Evolutionary conservation across 2,888 invertebrate species (phyloP), one percentile per base, ranked within the genome.

Genomic region (Archips xylosteana): DNA sequence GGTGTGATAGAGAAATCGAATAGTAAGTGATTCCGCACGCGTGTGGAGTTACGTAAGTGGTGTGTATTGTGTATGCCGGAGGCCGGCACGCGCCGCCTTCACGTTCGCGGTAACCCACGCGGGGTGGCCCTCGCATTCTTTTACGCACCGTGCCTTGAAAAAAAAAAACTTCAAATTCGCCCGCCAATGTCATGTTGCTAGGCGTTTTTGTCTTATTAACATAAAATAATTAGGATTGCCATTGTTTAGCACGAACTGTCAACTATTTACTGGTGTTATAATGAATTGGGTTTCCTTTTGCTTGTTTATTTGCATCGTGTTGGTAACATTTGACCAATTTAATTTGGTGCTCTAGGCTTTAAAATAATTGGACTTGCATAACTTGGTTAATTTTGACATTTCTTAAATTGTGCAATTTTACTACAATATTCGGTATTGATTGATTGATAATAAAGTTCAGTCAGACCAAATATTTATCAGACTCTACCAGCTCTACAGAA

Each of bases 1-100:
- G 89, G 91, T 88, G 83, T 81, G 85, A 88, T 89, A 92, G 92
- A 92, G 93, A 93, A 92, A 92, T 92, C 92, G 89, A 84, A 79
- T 32, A 83, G 85, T 87, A 85, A 87, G 86, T 85, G 87, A 94
- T 93, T 92, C 92, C 82, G 83, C 79, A 78, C 91, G 91, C 92
- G 92, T 92, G 82, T 84, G 76, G 80, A 77, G 87, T 92, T 92
- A 92, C 90, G 92, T 90, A 91, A 92, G 85, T 82, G 76, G 77
- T 77, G 81, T 81, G 88, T 78, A 80, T 80, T 80, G 83, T 81
- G 76, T 78, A 77, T 78, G 70, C 61, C 51, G 79, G 79, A 79
- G 81, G 79, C 72, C 81, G 87, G 92, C 91, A 89, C 91, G 90
- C 90, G 91, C 90, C 89, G 82, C 79, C 80, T 85, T 81, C 85